Base-by-base conservation (phyloP, 2,113 vertebrate species). In the Blennius ocellaris region DNA sequence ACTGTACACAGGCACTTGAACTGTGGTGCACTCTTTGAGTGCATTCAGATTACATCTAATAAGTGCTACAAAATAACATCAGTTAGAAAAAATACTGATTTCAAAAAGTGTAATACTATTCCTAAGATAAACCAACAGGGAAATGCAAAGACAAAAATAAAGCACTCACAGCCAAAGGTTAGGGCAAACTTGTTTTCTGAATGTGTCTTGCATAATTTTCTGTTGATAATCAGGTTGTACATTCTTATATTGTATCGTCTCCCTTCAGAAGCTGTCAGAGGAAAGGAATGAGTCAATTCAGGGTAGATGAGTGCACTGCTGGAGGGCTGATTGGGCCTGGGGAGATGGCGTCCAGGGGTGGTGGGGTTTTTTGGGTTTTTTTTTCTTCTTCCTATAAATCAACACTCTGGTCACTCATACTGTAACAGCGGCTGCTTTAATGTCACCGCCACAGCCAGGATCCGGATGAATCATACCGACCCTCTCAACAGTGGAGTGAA, bases 1-100 rank as follows among this genome's bases (percentile, higher is more conserved):
- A 66, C 82, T 89, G 89, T 90, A 90, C 83, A 90, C 93, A 94
- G 93, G 93, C 93, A 94, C 94, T 94, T 93, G 82, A 92, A 88
- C 87, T 89, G 80, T 73, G 86, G 76, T 81, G 75, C 89, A 90
- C 91, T 90, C 89, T 89, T 83, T 92, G 88, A 92, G 86, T 88
- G 90, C 85, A 87, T 86, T 87, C 80, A 86, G 80, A 88, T 85
- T 84, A 88, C 83, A 82, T 88, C 87, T 89, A 84, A 81, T 90
- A 93, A 94, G 92, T 92, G 92, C 94, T 94, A 92, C 82, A 88
- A 92, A 92, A 90, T 55, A 87, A 93, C 76, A 76, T 79, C 73
- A 61, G 58, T 87, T 90, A 85, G 88, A 92, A 80, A 91, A 88
- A 91, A 92, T 90, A 92, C 64, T 17, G 72, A 83, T 82, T 74